Conservation (phyloP, 2,797 vertebrate genomes). For the Sternotherus odoratus region DNA sequence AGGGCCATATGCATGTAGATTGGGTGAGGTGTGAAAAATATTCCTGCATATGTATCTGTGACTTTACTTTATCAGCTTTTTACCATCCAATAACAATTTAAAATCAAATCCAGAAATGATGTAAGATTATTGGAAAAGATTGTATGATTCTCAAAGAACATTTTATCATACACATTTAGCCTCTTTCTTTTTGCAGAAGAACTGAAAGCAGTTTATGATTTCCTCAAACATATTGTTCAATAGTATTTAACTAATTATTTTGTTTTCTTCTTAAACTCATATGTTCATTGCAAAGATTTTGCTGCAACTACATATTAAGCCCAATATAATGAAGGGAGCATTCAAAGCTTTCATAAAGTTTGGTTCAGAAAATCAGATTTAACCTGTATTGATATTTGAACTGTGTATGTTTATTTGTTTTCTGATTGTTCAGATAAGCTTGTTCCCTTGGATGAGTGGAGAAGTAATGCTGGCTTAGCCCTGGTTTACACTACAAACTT, state of each 20-base stretch:
- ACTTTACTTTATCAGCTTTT: background rate
- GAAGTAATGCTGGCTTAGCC: background rate
- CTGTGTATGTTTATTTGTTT: background rate
- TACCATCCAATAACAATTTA: background rate
- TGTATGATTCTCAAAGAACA: background rate
- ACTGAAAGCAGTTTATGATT: background rate
- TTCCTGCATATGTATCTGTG: background rate
- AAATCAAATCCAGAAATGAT: conserved; percentile 30
- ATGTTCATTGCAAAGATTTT: background rate
- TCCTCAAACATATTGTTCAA: background rate
- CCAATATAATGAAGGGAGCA: background rate
- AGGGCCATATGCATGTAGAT: background rate
- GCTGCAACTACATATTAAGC: background rate
- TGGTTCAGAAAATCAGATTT: background rate
- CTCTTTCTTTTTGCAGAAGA: background rate
- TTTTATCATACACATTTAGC: background rate
- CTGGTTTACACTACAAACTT: background rate
- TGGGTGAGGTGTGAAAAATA: background rate
- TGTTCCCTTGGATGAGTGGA: background rate
- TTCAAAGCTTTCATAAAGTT: background rate
- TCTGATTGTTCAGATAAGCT: background rate
- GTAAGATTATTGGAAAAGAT: conserved; percentile 1
- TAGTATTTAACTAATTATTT: background rate
- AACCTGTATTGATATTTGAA: background rate
- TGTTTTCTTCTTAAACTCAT: background rate